Base-by-base conservation (phyloP, 2,113 vertebrate genomes). In the Mugil cephalus region DNA sequence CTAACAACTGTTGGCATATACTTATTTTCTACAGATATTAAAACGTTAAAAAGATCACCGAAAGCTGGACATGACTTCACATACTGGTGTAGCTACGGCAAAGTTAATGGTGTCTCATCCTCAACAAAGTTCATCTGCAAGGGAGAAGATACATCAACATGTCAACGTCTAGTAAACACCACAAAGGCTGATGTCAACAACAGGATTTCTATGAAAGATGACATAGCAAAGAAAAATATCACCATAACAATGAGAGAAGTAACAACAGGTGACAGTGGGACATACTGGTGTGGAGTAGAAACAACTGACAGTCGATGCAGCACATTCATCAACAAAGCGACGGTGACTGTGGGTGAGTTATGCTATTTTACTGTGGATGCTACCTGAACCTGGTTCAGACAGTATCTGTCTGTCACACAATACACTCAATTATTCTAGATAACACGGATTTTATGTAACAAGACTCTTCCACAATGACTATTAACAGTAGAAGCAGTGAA, bases 191-290 rank as follows among this genome's bases (percentile, higher is more conserved):
- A 6, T 0, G 34, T 0, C 1, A 58, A 15, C 2, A 0, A 4
- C 0, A 73, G 11, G 50, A 11, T 81, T 73, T 30, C 0, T 0
- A 0, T 69, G 34, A 47, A 8, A 0, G 2, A 65, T 0, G 0
- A 34, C 2, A 43, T 0, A 11, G 0, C 0, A 0, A 24, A 0
- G 1, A 4, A 0, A 7, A 51, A 1, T 0, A 15, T 79, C 13
- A 64, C 10, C 30, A 21, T 87, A 30, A 69, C 18, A 6, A 1
- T 86, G 38, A 56, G 4, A 47, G 0, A 9, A 0, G 3, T 79
- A 3, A 55, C 17, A n/a, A 4, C 4, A 18, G 3, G 55, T 0
- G 70, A 84, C 38, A 2, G 15, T 10, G 80, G 80, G 51, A 61
- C 36, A 1, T 83, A 83, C 77, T 87, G 84, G 77, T 78, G 77